These are phyloP conservation scores for Poeciliopsis gracilis DNA, from an alignment of 2,797 vertebrate species.

Conservation along the genomic window DNA sequence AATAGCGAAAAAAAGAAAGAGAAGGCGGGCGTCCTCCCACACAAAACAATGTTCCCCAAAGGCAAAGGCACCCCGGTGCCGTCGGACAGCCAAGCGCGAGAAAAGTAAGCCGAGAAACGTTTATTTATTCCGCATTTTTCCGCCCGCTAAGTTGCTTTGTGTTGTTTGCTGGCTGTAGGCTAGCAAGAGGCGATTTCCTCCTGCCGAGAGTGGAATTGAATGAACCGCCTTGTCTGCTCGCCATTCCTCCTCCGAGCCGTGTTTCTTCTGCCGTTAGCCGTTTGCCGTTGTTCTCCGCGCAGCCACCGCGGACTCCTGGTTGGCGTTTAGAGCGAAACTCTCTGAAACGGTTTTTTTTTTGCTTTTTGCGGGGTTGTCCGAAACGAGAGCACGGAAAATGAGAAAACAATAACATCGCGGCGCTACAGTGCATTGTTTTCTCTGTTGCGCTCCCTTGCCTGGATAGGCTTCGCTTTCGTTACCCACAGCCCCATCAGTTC, in stretches of 20 bases:
- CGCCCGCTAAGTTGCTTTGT: constrained; percentile 62
- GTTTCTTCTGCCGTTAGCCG: constrained; percentile 38
- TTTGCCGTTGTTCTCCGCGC: constrained; percentile 23
- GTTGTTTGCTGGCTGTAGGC: constrained; percentile 74
- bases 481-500: constrained; percentile 64
- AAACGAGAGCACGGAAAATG: constrained; percentile 32
- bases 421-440: constrained; percentile 72
- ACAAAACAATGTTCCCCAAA: constrained; percentile 95
- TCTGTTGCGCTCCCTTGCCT: constrained; percentile 66
- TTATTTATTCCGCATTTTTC: constrained; percentile 57
- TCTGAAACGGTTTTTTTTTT: not conserved
- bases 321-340: constrained; percentile 13
- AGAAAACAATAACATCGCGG: constrained; percentile 75
- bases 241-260: constrained; percentile 66
- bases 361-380: constrained; percentile 20
- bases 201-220: constrained; percentile 77
- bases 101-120: constrained; percentile 89
- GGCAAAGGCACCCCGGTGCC: constrained; percentile 97
- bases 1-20: constrained; percentile 83
- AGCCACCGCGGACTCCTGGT: constrained; percentile 5
- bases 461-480: constrained; percentile 55
- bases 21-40: constrained; percentile 77
- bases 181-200: constrained; percentile 76
- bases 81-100: constrained; percentile 95
- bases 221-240: constrained; percentile 83